phyloP scores from a whole-genome alignment of 2,113 vertebrate genomes.

The Platichthys flesus region DNA sequence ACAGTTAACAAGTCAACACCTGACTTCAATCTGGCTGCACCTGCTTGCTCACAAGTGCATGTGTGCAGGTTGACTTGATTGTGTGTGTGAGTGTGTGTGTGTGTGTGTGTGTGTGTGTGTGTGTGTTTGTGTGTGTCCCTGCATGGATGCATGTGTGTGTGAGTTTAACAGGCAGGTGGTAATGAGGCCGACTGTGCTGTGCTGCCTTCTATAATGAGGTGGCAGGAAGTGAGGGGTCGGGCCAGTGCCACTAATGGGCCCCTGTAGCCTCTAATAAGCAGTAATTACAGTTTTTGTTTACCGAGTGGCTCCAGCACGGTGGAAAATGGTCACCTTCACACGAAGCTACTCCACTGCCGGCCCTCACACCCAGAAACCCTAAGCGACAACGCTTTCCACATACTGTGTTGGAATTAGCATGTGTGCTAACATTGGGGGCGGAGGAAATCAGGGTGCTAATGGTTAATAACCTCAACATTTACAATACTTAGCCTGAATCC shows the following conservation, averaged over 20 bases:
- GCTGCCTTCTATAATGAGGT: conserved; percentile 79
- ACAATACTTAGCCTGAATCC: background rate
- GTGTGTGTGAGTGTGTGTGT: conserved; percentile 54
- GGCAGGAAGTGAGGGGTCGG: conserved; percentile 69
- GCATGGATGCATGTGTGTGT: conserved; percentile 35
- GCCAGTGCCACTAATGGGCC: conserved; percentile 75
- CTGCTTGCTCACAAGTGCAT: conserved; percentile 50
- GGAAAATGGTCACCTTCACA: conserved; percentile 78
- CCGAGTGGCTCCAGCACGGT: conserved; percentile 61
- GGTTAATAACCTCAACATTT: background rate
- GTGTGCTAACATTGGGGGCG: background rate
- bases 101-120: conserved; percentile 44
- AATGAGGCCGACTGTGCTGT: conserved; percentile 77
- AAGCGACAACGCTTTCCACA: conserved; percentile 1
- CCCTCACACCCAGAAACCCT: conserved; percentile 56
- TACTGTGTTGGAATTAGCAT: conserved; percentile 26
- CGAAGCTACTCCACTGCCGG: conserved; percentile 48
- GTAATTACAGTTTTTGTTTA: conserved; percentile 83
- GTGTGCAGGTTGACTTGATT: conserved; percentile 11
- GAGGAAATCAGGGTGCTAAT: background rate
- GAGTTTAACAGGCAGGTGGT: conserved; percentile 83
- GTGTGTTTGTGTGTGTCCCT: conserved; percentile 16
- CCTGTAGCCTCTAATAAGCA: conserved; percentile 79
- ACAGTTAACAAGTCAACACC: conserved; percentile 66
- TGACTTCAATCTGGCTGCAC: conserved; percentile 69